A percentile compares a stretch with the other conserved stretches of the same genome.
Conservation (phyloP, 2,797 vertebrate species). For the Apodemus agrarius region DNA sequence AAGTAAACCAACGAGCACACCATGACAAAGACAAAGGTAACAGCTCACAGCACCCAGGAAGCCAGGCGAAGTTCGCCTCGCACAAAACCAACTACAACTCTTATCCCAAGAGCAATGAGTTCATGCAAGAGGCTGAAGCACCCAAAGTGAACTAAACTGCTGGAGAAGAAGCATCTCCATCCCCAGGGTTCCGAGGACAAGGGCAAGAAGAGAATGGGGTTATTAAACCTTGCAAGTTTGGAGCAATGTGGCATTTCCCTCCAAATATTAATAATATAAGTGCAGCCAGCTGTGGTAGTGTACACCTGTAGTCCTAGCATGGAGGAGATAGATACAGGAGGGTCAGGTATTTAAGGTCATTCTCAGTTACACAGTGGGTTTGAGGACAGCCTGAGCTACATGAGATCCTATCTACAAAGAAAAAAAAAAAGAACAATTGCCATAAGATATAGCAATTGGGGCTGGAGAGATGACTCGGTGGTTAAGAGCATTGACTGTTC, state of each 20-base stretch:
- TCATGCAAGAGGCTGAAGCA: background rate
- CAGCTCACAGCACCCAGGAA: background rate
- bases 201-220: background rate
- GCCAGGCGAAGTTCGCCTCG: background rate
- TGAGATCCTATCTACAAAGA: background rate
- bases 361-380: background rate
- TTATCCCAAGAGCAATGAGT: background rate
- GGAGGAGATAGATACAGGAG: background rate
- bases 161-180: background rate
- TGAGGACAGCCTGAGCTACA: background rate
- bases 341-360: background rate
- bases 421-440: background rate
- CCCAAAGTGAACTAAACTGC: background rate
- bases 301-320: background rate
- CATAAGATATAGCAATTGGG: background rate
- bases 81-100: background rate
- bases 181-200: background rate
- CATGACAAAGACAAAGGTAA: background rate
- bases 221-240: background rate
- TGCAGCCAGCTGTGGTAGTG: background rate
- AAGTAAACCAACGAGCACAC: too few species aligned
- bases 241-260: background rate
- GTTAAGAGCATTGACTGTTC: too few species aligned
- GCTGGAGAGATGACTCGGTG: too few species aligned
- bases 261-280: background rate